Conservation (phyloP, 1,140 invertebrate genomes). For the Drosophila repleta region DNA sequence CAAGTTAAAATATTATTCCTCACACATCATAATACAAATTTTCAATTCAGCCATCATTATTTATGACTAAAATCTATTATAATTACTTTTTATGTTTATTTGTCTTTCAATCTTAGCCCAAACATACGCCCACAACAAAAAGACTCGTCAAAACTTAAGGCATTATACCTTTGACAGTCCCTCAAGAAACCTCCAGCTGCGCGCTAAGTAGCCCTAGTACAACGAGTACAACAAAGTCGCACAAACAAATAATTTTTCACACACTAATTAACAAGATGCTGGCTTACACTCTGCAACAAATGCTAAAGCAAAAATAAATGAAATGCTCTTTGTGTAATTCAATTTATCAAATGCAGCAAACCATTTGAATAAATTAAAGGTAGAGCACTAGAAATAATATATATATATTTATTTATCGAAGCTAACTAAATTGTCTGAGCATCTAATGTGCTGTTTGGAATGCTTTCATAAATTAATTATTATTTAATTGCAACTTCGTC, state of each 20-base stretch:
- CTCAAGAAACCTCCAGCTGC: constrained; percentile 1
- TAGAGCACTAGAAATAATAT: neutral
- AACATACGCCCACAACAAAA: neutral
- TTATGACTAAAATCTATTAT: too few relatives aligned
- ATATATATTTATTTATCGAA: neutral
- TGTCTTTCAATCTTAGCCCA: neutral
- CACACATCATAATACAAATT: too few relatives aligned
- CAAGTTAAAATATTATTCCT: too few relatives aligned
- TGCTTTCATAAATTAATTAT: constrained; percentile 10
- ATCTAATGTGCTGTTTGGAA: neutral
- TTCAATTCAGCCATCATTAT: too few relatives aligned
- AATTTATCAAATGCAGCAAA: neutral
- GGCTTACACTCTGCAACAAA: constrained; percentile 3
- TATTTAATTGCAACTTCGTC: neutral
- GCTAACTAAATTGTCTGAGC: too few relatives aligned
- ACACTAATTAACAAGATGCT: constrained; percentile 30
- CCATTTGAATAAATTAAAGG: neutral
- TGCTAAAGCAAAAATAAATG: neutral
- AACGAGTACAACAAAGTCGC: constrained; percentile 11
- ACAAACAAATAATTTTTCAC: constrained; percentile 26
- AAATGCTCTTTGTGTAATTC: too few relatives aligned
- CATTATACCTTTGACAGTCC: neutral
- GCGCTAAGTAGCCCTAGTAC: neutral
- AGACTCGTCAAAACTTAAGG: neutral
- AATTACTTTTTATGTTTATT: too few relatives aligned